Conservation (phyloP, 2,113 vertebrate genomes). For the Agapornis roseicollis region DNA sequence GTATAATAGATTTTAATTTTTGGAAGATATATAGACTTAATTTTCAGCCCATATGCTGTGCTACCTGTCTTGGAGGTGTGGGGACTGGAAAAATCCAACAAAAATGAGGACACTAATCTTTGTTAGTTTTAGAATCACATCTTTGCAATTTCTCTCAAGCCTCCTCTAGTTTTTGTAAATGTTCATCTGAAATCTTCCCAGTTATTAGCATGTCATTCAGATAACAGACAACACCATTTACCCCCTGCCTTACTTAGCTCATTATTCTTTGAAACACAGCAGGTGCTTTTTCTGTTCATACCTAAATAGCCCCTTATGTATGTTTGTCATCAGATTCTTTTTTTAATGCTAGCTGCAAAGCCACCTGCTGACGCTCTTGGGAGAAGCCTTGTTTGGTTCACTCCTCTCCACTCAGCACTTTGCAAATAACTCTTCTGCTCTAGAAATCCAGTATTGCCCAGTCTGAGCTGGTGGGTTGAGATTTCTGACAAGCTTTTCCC, state of each 20-base stretch:
- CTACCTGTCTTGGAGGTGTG: background rate
- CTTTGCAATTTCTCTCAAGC: background rate
- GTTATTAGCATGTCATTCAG: conserved; percentile 40
- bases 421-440: background rate
- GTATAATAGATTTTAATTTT: background rate
- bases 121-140: background rate
- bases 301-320: conserved; percentile 25
- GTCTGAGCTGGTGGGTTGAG: fast-evolving
- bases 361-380: background rate
- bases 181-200: conserved; percentile 26
- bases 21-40: background rate
- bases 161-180: conserved; percentile 24
- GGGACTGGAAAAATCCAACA: background rate
- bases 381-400: background rate
- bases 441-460: background rate
- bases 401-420: background rate
- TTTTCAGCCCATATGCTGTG: background rate
- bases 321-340: conserved; percentile 22
- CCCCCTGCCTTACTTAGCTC: conserved; percentile 39
- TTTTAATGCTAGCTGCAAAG: conserved; percentile 5
- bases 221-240: conserved; percentile 53
- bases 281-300: conserved; percentile 37
- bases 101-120: background rate
- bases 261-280: conserved; percentile 58
- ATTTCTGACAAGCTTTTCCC: background rate